Percentiles rank a stretch among this genome's conserved stretches.
Evolutionary conservation across 2,113 vertebrate species (phyloP).

Genomic region (Acanthisitta chloris): DNA sequence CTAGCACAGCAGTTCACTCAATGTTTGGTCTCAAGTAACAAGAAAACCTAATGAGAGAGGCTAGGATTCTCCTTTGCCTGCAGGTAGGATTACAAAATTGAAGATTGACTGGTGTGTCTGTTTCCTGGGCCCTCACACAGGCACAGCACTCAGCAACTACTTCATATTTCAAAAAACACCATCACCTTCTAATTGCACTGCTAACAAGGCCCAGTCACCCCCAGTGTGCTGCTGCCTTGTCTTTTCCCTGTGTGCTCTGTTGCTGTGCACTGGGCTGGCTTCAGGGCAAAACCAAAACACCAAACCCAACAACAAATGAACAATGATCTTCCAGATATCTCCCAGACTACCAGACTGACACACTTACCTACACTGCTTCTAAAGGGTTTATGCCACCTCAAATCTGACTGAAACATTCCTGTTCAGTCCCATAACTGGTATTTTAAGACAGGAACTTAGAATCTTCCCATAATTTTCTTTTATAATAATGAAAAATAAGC

Average conservation of each 20-base stretch:
- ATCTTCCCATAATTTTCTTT: background rate
- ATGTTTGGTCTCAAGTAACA: background rate
- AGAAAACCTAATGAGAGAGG: background rate
- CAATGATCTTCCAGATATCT: background rate
- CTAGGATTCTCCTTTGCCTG: background rate
- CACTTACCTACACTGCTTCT: background rate
- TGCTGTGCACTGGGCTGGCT: background rate
- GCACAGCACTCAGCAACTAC: background rate
- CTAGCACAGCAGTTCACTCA: background rate
- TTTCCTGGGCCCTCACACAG: background rate
- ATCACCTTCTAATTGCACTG: fast-evolving
- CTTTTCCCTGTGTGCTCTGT: background rate
- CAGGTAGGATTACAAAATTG: background rate
- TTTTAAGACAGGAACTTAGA: background rate
- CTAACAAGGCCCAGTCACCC: background rate
- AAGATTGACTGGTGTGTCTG: background rate
- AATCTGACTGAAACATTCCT: background rate
- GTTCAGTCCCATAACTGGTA: background rate
- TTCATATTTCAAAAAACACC: background rate
- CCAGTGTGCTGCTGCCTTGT: fast-evolving
- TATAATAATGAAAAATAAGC: background rate
- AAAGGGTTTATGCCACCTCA: background rate
- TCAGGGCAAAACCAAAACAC: background rate
- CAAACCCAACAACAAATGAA: background rate
- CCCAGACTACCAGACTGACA: background rate